These are phyloP conservation scores for Coleophora deauratella DNA, from an alignment of 2,888 invertebrate genomes.

Conservation along the genomic window DNA sequence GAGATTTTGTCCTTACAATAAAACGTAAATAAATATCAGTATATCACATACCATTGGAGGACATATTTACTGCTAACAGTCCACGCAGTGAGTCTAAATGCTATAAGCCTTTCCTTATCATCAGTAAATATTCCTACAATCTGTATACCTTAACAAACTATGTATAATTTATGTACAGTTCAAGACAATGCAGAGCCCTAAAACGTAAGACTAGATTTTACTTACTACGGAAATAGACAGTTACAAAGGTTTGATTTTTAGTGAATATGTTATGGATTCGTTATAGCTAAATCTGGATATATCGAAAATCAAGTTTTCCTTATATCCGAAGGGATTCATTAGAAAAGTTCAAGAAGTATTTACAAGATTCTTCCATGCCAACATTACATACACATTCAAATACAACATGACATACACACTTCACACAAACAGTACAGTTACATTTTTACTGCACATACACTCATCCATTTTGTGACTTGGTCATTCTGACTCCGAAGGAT, in stretches of 20 bases:
- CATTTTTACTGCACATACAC: too few species aligned
- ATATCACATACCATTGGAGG: conserved; percentile 64
- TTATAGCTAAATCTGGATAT: conserved; percentile 33
- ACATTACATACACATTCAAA: conserved; percentile 1
- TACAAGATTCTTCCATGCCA: conserved; percentile 39
- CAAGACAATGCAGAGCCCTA: conserved; percentile 62
- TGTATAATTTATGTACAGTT: conserved; percentile 61
- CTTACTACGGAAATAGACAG: conserved; percentile 63
- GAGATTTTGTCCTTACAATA: conserved; percentile 58
- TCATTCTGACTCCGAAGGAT: too few species aligned
- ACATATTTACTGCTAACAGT: conserved; percentile 49
- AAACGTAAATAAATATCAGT: conserved; percentile 52
- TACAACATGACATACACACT: conserved; percentile 4
- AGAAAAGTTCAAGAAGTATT: conserved; percentile 27
- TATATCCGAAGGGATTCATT: conserved; percentile 25
- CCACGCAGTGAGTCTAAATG: conserved; percentile 22
- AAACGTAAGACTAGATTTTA: conserved; percentile 71
- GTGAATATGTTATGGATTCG: conserved; percentile 31
- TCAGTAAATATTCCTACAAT: conserved; percentile 54
- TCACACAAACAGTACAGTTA: not conserved
- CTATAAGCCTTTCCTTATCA: conserved; percentile 20
- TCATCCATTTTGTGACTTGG: too few species aligned
- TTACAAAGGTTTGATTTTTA: conserved; percentile 27
- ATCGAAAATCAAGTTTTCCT: conserved; percentile 31
- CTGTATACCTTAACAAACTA: conserved; percentile 29